These are phyloP conservation scores for Glyptemys insculpta DNA, from an alignment of 2,797 vertebrate genomes.

Conservation along the genomic window DNA sequence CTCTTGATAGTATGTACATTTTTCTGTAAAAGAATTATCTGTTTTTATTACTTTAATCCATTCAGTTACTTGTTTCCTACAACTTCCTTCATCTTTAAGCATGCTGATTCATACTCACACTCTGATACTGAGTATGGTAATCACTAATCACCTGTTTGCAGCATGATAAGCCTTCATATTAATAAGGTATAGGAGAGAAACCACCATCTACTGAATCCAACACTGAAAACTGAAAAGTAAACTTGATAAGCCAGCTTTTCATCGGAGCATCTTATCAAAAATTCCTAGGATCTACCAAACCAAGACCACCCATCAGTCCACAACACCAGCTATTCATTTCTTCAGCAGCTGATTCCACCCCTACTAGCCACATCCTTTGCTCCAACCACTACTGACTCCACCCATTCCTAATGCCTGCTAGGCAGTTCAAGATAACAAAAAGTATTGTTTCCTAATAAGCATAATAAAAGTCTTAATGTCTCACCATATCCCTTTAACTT, in stretches of 20 bases:
- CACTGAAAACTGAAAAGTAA: background rate
- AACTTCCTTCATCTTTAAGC: background rate
- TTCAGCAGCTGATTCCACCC: background rate
- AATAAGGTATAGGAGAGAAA: background rate
- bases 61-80: background rate
- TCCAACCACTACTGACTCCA: background rate
- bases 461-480: background rate
- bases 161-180: background rate
- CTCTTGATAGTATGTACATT: background rate
- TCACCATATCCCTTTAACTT: background rate
- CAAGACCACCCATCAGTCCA: background rate
- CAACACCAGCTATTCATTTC: background rate
- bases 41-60: background rate
- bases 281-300: too few relatives aligned
- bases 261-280: too few relatives aligned
- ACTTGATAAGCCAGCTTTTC: too few relatives aligned
- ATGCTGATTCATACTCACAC: background rate
- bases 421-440: background rate
- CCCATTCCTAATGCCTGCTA: background rate
- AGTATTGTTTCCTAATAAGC: background rate
- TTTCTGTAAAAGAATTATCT: background rate
- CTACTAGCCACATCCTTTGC: background rate
- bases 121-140: background rate
- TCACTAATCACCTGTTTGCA: background rate
- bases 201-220: background rate